Conservation (phyloP, 2,113 vertebrate genomes). For the Coturnix japonica region DNA sequence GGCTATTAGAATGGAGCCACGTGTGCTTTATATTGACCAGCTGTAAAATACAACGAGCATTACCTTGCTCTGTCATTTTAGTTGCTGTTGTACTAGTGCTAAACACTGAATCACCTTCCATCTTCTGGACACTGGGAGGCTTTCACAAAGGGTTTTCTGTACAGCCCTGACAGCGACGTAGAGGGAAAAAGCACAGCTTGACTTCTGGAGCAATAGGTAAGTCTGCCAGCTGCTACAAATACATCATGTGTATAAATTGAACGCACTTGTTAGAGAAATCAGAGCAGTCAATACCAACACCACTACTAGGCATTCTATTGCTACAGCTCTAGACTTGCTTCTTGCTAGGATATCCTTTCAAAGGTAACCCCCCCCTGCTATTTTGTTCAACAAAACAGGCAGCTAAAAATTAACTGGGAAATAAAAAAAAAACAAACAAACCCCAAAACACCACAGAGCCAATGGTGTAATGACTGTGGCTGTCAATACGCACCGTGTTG, state of each 20-base stretch:
- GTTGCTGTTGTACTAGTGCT: not conserved
- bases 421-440: not conserved
- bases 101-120: not conserved
- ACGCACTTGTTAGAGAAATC: not conserved
- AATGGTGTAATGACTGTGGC: rapidly evolving
- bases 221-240: not conserved
- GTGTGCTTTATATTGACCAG: not conserved
- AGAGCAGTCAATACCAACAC: not conserved
- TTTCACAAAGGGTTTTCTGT: not conserved
- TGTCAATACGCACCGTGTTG: rapidly evolving
- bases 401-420: not conserved
- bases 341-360: not conserved
- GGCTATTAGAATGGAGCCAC: not conserved
- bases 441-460: not conserved
- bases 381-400: not conserved
- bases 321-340: not conserved
- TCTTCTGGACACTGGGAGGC: not conserved
- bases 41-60: not conserved
- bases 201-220: not conserved
- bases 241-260: not conserved
- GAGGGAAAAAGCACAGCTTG: not conserved
- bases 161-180: rapidly evolving
- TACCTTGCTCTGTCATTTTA: not conserved
- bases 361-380: not conserved
- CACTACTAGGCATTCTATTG: not conserved